phyloP scores from a whole-genome alignment of 1,140 invertebrate species.

The Phthorimaea operculella region DNA sequence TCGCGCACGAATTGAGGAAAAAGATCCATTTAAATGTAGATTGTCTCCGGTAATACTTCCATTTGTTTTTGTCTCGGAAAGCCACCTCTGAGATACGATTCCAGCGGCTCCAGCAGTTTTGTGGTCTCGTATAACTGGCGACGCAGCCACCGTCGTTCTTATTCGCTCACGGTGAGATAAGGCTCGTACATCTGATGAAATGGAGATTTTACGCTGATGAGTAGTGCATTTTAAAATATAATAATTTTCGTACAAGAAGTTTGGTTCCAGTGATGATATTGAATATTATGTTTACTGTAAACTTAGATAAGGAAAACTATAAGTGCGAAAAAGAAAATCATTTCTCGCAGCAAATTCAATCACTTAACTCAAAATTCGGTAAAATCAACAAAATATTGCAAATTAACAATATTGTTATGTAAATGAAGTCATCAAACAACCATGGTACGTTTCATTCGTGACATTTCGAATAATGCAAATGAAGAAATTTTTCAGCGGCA shows the following conservation, averaged over 20 bases:
- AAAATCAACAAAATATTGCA: background rate
- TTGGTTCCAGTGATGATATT: no score
- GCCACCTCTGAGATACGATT: conserved; percentile 39
- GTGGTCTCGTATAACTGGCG: conserved; percentile 25
- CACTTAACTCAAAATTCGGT: background rate
- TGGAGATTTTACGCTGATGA: background rate
- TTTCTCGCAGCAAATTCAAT: no score
- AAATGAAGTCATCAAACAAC: conserved; percentile 9
- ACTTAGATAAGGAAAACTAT: no score
- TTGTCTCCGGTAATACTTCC: conserved; percentile 60
- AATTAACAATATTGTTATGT: conserved; percentile 1
- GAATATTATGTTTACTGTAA: no score
- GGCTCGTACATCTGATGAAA: conserved; percentile 9
- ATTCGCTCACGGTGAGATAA: conserved; percentile 13
- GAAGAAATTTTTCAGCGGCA: conserved; percentile 33
- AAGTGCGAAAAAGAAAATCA: no score
- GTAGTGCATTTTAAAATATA: no score
- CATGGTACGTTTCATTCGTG: conserved; percentile 14
- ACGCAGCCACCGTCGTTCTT: conserved; percentile 14
- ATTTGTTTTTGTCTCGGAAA: conserved; percentile 56
- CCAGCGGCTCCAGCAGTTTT: conserved; percentile 22
- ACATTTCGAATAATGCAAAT: conserved; percentile 32
- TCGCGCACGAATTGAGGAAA: conserved; percentile 41
- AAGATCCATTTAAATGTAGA: conserved; percentile 54
- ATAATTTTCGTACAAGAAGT: no score